Evolutionary conservation across 2,113 vertebrate genomes (phyloP).

Genomic region (Reinhardtius hippoglossoides): DNA sequence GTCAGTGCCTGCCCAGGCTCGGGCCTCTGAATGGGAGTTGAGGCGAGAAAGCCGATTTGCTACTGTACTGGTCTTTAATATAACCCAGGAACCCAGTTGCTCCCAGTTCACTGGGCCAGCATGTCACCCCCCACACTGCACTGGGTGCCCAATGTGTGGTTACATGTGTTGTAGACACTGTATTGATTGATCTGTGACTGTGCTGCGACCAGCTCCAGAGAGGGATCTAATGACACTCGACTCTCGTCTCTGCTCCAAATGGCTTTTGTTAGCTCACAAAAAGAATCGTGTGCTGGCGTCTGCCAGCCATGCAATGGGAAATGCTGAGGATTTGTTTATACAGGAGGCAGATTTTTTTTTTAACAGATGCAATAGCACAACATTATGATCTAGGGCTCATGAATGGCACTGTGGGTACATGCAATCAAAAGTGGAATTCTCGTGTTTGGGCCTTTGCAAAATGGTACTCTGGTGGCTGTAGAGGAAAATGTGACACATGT

Average conservation of each 20-base stretch:
- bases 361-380: constrained; percentile 32
- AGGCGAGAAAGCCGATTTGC: constrained; percentile 51
- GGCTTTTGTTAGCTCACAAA: constrained; percentile 51
- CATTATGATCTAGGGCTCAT: constrained; percentile 7
- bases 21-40: background rate
- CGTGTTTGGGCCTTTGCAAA: constrained; percentile 10
- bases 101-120: constrained; percentile 49
- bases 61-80: constrained; percentile 29
- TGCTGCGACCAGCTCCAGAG: constrained; percentile 44
- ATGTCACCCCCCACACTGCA: constrained; percentile 40
- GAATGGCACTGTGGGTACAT: background rate
- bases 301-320: constrained; percentile 46
- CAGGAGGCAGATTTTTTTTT: constrained; percentile 5
- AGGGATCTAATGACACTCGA: constrained; percentile 68
- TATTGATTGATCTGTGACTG: constrained; percentile 70
- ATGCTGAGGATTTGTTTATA: constrained; percentile 40
- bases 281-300: constrained; percentile 28
- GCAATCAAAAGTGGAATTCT: constrained; percentile 25
- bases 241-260: constrained; percentile 44
- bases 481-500: constrained; percentile 24
- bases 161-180: constrained; percentile 63
- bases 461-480: constrained; percentile 6
- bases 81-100: constrained; percentile 25
- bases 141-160: constrained; percentile 39
- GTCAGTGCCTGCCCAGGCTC: background rate